A percentile compares a stretch with the other conserved stretches of the same genome.
Conservation (phyloP, 2,113 vertebrate species). For the Cochlearius cochlearius region DNA sequence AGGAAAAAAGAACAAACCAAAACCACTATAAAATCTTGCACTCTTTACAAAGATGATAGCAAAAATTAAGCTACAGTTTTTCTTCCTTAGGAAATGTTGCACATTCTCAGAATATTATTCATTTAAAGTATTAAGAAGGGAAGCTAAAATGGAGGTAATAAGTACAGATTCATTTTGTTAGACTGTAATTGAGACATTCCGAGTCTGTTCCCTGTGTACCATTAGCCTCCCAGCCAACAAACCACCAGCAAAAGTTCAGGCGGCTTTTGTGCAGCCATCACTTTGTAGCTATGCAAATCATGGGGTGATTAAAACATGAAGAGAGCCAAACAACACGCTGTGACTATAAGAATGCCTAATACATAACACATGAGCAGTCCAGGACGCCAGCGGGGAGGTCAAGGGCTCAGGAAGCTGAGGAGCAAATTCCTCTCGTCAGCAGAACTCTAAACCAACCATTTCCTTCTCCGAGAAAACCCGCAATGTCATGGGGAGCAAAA, state of each 20-base stretch:
- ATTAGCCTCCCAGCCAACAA: background rate
- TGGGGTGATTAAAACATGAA: background rate
- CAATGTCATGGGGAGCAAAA: background rate
- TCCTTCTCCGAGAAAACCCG: background rate
- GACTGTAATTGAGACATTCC: background rate
- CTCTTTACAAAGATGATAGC: background rate
- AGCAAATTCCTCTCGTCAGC: background rate
- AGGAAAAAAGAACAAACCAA: background rate
- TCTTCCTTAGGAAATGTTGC: background rate
- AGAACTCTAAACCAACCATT: background rate
- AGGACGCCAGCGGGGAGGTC: background rate
- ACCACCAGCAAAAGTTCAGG: background rate
- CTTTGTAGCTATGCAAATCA: background rate
- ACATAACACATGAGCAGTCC: background rate
- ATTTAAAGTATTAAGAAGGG: background rate
- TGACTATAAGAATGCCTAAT: background rate
- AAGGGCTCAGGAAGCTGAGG: background rate
- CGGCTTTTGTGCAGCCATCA: background rate
- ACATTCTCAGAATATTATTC: background rate
- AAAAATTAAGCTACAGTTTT: background rate
- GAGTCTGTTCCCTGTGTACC: background rate
- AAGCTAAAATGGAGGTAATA: background rate
- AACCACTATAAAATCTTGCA: background rate
- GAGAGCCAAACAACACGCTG: background rate
- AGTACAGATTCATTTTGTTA: background rate